These are phyloP conservation scores for Hippocampus barbouri DNA, from an alignment of 2,113 vertebrate genomes.

Conservation along the genomic window DNA sequence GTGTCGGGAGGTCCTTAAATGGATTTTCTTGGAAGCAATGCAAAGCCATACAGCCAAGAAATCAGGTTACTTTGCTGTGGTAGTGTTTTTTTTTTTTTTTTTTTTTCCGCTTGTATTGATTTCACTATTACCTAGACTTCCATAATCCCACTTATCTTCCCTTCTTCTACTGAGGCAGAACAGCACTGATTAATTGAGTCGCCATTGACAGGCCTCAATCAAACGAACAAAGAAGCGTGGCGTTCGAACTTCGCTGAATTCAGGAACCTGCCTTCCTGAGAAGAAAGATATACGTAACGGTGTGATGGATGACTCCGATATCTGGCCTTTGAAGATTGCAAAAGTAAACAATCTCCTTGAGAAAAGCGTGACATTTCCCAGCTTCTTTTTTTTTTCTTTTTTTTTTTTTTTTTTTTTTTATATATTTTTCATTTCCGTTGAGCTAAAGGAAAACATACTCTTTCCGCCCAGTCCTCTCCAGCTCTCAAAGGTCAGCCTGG, in stretches of 20 bases:
- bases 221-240: conserved; percentile 22
- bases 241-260: conserved; percentile 28
- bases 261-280: conserved; percentile 25
- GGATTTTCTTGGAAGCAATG: conserved; percentile 51
- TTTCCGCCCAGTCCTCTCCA: conserved; percentile 33
- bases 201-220: conserved; percentile 52
- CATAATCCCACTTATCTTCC: conserved; percentile 54
- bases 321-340: conserved; percentile 40
- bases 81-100: conserved; percentile 12
- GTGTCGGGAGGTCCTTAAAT: conserved; percentile 54
- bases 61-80: conserved; percentile 46
- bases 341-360: conserved; percentile 36
- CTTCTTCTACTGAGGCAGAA: conserved; percentile 31
- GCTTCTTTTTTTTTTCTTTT: conserved; percentile 7
- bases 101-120: conserved; percentile 42
- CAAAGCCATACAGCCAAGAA: conserved; percentile 23
- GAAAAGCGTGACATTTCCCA: conserved; percentile 45
- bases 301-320: conserved; percentile 33
- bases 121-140: conserved; percentile 55
- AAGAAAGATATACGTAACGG: conserved; percentile 17
- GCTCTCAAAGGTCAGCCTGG: conserved; percentile 50
- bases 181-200: conserved; percentile 43
- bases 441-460: conserved; percentile 35
- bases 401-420: conserved; percentile 2
- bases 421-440: conserved; percentile 16